Percentiles rank a stretch among this genome's conserved stretches.
Evolutionary conservation across 2,888 invertebrate species (phyloP).

Genomic region (Acleris cristana): DNA sequence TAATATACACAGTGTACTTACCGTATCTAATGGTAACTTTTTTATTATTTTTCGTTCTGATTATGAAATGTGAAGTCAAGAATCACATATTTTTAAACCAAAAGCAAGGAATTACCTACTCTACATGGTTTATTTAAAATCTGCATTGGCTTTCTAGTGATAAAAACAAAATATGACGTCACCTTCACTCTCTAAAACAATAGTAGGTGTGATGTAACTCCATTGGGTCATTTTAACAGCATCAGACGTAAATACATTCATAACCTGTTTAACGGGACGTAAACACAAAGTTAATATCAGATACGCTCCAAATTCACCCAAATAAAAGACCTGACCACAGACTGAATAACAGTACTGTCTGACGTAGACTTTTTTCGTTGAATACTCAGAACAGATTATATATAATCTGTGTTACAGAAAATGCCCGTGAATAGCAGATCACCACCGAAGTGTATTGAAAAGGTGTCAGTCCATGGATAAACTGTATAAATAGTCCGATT

Average conservation of each 20-base stretch:
- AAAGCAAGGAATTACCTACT: too few species aligned
- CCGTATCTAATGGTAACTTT: too few species aligned
- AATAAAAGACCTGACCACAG: conserved; percentile 13
- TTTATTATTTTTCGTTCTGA: too few species aligned
- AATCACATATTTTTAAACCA: too few species aligned
- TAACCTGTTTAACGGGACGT: not conserved
- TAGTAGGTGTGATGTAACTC: not conserved
- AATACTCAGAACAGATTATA: not conserved
- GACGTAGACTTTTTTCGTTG: conserved; percentile 3
- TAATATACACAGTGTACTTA: too few species aligned
- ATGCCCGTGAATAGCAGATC: conserved; percentile 15
- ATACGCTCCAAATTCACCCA: not conserved
- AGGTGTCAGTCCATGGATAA: conserved; percentile 37
- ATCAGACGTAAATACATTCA: not conserved
- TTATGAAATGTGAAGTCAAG: too few species aligned
- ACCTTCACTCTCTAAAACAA: too few species aligned
- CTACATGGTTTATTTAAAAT: too few species aligned
- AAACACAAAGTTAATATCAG: not conserved
- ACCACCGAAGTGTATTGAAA: conserved; percentile 30
- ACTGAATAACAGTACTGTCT: not conserved
- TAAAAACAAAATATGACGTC: too few species aligned
- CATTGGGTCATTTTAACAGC: not conserved
- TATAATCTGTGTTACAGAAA: not conserved
- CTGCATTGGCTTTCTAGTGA: too few species aligned
- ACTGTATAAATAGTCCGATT: conserved; percentile 32